Base-by-base conservation (phyloP, 92 coral and sea anemone genomes). In the Actinostola sp. region DNA sequence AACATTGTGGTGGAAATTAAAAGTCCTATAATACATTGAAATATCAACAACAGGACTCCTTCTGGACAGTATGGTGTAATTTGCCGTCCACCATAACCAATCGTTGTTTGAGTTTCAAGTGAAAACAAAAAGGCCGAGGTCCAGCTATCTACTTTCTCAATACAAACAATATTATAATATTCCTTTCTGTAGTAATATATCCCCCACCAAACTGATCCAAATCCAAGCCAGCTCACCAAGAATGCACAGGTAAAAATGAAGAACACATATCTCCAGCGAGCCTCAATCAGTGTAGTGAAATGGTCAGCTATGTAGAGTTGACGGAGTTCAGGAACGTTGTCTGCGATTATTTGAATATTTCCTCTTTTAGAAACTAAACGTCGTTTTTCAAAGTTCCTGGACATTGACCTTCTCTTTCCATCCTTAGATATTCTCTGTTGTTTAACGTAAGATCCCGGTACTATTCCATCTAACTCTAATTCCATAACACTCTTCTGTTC, bases 191-290 rank as follows among this genome's bases (percentile, higher is more conserved):
- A 88, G 33, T 55, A 30, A 57, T 89, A 87, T 23, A 95, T 84
- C 43, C 92, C 97, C 89, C 97, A 88, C 99, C 99, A 95, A 10
- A 95, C 74, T 8, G 91, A 56, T 2, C 95, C 99, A 67, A 95
- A 95, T 23, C 87, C 55, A 1, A 95, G 41, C 99, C 99, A 95
- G 45, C 97, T 85, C 4, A 80, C 77, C 12, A 95, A 78, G 61
- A 85, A 95, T 11, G 93, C 85, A 21, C 76, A 58, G 11, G 97
- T 70, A 41, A 95, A 95, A 8, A 95, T 63, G 0, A 77, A 77
- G 45, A 95, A 85, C 12, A 95, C 89, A 67, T 92, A 95, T 58
- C 94, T 53, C 99, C 99, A 95, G n/a, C 85, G 85, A 31, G 90
- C 91, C 14, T 95, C 99, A 66, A 95, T 82, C 43, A 95, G 59